Conservation (phyloP, 2,113 vertebrate genomes). For the Ia io region DNA sequence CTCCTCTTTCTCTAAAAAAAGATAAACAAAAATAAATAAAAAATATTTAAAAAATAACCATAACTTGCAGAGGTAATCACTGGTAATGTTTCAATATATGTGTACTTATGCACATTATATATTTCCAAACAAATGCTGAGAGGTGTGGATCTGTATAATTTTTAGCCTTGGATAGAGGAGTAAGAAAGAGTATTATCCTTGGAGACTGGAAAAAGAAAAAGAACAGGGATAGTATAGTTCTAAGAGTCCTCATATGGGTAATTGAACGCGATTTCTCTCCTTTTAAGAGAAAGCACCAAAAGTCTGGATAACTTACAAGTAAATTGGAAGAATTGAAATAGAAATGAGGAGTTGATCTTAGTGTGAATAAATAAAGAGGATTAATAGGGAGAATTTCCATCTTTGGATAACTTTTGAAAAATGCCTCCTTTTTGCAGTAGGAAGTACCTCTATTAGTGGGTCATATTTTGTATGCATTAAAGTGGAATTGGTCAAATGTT, state of each 20-base stretch:
- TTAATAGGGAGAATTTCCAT: constrained; percentile 10
- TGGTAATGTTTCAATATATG: constrained; percentile 21
- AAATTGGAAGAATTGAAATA: constrained; percentile 31
- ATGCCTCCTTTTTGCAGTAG: constrained; percentile 2
- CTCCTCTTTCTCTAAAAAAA: neutral
- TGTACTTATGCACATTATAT: constrained; percentile 19
- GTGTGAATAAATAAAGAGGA: neutral
- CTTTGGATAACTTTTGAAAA: constrained; percentile 37
- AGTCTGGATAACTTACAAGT: neutral
- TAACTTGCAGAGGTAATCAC: constrained; percentile 25
- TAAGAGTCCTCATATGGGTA: neutral
- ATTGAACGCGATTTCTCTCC: constrained; percentile 22
- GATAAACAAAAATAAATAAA: neutral
- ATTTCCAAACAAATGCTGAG: constrained; percentile 11
- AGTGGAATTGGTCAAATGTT: constrained; percentile 9
- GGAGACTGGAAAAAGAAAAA: neutral
- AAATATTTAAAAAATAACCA: neutral
- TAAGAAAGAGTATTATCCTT: neutral
- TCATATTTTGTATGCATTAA: constrained; percentile 28
- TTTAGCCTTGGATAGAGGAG: neutral
- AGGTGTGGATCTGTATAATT: neutral
- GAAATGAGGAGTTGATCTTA: constrained; percentile 3
- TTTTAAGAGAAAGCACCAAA: neutral
- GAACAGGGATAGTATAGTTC: neutral
- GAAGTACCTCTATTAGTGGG: neutral